Evolutionary conservation across 2,888 invertebrate genomes (phyloP).

Genomic region (Physocephala rufipes): DNA sequence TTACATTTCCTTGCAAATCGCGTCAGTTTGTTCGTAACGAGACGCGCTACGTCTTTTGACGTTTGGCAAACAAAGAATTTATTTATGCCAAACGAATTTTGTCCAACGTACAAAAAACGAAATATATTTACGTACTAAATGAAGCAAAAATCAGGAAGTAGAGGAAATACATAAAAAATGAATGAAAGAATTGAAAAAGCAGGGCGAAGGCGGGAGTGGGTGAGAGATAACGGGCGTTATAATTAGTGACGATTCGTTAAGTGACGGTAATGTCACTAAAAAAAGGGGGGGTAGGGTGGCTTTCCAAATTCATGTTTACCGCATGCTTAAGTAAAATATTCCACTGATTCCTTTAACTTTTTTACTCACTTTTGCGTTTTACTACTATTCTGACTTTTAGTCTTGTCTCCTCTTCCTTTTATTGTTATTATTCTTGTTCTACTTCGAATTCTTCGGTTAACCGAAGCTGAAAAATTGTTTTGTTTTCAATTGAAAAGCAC

Average conservation of each 20-base stretch:
- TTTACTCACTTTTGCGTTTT: too few species aligned
- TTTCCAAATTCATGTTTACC: too few species aligned
- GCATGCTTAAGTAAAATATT: not conserved
- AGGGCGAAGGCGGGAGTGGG: too few species aligned
- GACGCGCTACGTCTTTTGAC: not conserved
- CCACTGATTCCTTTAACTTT: conserved; percentile 9
- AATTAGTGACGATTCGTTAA: too few species aligned
- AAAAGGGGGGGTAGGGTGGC: not conserved
- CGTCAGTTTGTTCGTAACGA: not conserved
- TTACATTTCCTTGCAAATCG: not conserved
- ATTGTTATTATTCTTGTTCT: not conserved
- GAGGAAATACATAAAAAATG: too few species aligned
- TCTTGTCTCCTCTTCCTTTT: not conserved
- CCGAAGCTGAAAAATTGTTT: conserved; percentile 18
- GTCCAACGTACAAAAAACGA: conserved; percentile 2
- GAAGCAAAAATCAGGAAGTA: too few species aligned
- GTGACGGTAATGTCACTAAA: too few species aligned
- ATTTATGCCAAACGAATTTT: conserved; percentile 2
- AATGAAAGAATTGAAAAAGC: too few species aligned
- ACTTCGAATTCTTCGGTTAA: not conserved
- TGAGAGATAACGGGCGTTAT: too few species aligned
- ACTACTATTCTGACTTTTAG: too few species aligned
- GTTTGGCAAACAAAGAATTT: not conserved
- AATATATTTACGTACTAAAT: not conserved
- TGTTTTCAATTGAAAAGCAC: not conserved